These are phyloP conservation scores for Drosophila kepulauana DNA, from an alignment of 1,140 invertebrate genomes.

Conservation along the genomic window DNA sequence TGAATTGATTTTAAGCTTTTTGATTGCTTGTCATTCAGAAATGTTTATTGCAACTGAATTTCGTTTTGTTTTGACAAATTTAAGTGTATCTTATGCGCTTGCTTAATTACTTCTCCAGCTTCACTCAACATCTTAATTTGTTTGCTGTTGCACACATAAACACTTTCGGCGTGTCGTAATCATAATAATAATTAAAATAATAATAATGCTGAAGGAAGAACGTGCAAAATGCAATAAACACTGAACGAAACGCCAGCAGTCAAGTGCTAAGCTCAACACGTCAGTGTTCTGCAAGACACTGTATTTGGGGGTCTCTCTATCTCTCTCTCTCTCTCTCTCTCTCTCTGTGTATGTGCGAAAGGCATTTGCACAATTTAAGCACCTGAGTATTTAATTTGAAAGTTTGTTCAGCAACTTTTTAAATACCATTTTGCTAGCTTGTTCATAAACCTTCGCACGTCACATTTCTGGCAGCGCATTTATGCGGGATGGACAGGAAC, in stretches of 20 bases:
- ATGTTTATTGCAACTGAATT: neutral
- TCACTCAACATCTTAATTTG: conserved; percentile 45
- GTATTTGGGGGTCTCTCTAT: neutral
- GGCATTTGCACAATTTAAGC: conserved; percentile 65
- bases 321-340: neutral
- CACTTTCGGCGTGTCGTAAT: conserved; percentile 15
- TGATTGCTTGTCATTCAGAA: neutral
- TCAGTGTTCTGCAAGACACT: conserved; percentile 17
- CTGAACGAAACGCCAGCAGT: conserved; percentile 31
- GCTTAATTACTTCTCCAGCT: conserved; percentile 18
- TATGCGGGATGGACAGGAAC: neutral
- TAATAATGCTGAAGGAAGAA: conserved; percentile 34
- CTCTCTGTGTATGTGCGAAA: conserved; percentile 24
- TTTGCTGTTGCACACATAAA: conserved; percentile 36
- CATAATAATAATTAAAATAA: conserved; percentile 22
- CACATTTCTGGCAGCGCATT: conserved; percentile 41
- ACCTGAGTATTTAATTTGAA: conserved; percentile 68
- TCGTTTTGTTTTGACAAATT: neutral
- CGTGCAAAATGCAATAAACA: conserved; percentile 66
- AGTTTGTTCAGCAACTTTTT: conserved; percentile 76
- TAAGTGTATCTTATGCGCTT: neutral
- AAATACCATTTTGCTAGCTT: conserved; percentile 61
- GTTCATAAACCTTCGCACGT: conserved; percentile 51
- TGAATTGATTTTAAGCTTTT: conserved; percentile 38
- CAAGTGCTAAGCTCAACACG: conserved; percentile 35